These are phyloP conservation scores for Operophtera brumata DNA, from an alignment of 2,888 invertebrate species.

Conservation along the genomic window DNA sequence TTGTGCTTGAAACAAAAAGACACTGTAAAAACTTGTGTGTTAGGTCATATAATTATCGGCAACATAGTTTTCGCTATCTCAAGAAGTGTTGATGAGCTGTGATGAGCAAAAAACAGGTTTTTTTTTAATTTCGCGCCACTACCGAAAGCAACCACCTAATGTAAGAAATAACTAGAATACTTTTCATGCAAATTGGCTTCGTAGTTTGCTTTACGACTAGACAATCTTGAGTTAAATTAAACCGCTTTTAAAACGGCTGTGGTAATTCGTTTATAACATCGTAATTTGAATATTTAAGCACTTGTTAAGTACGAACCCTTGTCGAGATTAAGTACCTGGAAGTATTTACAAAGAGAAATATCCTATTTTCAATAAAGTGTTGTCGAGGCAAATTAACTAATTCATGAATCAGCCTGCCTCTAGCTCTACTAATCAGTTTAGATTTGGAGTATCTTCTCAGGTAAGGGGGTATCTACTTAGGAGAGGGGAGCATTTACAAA, in stretches of 20 bases:
- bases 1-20: too few species aligned
- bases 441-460: background rate
- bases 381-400: slow-evolving; percentile 7
- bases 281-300: slow-evolving; percentile 23
- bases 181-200: slow-evolving; percentile 26
- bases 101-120: too few species aligned
- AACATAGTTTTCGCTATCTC: too few species aligned
- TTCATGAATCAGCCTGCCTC: background rate
- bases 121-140: too few species aligned
- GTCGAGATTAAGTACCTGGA: slow-evolving; percentile 16
- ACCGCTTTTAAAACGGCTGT: slow-evolving; percentile 7
- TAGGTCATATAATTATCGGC: too few species aligned
- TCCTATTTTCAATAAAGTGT: slow-evolving; percentile 13
- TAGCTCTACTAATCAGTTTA: background rate
- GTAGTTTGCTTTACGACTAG: slow-evolving; percentile 14
- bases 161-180: slow-evolving; percentile 19
- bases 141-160: background rate
- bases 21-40: too few species aligned
- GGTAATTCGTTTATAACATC: slow-evolving; percentile 20
- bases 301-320: slow-evolving; percentile 21
- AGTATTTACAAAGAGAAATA: slow-evolving; percentile 13
- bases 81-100: too few species aligned
- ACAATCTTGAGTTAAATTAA: slow-evolving; percentile 14
- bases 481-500: too few species aligned
- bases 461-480: too few species aligned